Evolutionary conservation across 2,113 vertebrate genomes (phyloP), one percentile per base, ranked within the genome.

Genomic region (Pycnonotus jocosus): DNA sequence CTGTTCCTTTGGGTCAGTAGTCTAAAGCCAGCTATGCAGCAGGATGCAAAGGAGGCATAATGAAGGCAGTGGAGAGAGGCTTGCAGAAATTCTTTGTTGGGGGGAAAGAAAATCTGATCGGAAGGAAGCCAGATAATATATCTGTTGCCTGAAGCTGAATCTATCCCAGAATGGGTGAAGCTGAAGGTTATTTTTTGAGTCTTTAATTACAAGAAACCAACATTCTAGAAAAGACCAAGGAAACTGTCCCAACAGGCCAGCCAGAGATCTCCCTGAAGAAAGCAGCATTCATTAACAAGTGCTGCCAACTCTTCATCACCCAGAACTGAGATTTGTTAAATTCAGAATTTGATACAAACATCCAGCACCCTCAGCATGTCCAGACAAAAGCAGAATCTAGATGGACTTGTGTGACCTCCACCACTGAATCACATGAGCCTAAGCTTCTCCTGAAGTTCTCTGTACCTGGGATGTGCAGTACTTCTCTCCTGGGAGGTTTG

Each of bases 381-480:
- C 2, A 4, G 62, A 72, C 45, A 85, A 53, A 19, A 65, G 23
- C 15, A 54, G 13, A 50, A 33, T 66, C 18, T 47, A 51, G 35
- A n/a, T 4, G 47, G 47, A 62, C 30, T 44, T 58, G 33, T 30
- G 37, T 30, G 56, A 47, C 31, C 27, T 42, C 33, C 21, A 64
- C 12, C 11, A 50, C 1, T 18, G 45, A 77, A 33, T 27, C 27
- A 62, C 22, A 62, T 1, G 2, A 94, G n/a, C 12, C 37, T 19
- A 72, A 84, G 7, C 31, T 95, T 48, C 19, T 73, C 72, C 30
- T 47, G 30, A 66, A 80, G 22, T 42, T 20, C 20, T 82, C 21
- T 65, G 37, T 98, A 99, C 99, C 99, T 99, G 97, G 99, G 99
- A 97, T 99, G 98, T 5, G 98, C 92, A 8, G 98, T 96, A 37